A percentile compares a stretch with the other conserved stretches of the same genome.
Evolutionary conservation across 2,113 vertebrate genomes (phyloP).

Genomic region (Caracal caracal): DNA sequence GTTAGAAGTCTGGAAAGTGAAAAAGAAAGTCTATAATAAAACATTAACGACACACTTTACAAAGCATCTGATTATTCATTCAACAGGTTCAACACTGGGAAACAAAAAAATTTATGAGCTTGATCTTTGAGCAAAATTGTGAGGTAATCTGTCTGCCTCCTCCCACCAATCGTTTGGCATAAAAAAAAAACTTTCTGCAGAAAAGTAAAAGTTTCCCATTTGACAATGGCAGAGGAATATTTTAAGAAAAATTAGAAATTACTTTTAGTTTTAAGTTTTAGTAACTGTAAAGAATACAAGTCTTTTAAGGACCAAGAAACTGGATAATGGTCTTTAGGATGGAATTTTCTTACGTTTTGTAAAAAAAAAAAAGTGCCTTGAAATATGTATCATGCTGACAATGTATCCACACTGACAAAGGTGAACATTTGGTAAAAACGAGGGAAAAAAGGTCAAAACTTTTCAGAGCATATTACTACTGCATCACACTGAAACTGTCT

Average conservation of each 20-base stretch:
- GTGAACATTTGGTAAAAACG: constrained; percentile 36
- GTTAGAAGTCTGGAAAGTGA: constrained; percentile 56
- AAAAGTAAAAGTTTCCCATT: constrained; percentile 61
- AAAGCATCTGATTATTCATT: constrained; percentile 2
- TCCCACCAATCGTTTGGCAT: not conserved
- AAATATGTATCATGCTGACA: constrained; percentile 66
- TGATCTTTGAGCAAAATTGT: constrained; percentile 48
- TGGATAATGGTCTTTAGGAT: not conserved
- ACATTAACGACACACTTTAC: constrained; percentile 52
- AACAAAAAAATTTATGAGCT: not conserved
- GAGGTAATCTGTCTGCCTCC: constrained; percentile 5
- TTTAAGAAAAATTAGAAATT: constrained; percentile 37
- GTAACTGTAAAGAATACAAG: constrained; percentile 31
- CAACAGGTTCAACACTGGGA: constrained; percentile 36
- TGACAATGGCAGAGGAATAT: constrained; percentile 39
- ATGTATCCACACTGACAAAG: constrained; percentile 52
- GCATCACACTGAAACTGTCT: constrained; percentile 59
- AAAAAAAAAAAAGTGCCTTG: constrained; percentile 12
- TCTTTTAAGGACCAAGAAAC: constrained; percentile 56
- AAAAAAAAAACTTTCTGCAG: not conserved
- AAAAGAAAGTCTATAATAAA: constrained; percentile 41
- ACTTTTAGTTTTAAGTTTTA: constrained; percentile 32
- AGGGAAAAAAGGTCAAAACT: constrained; percentile 32
- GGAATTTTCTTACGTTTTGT: constrained; percentile 37
- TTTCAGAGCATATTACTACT: constrained; percentile 51